Base-by-base conservation (phyloP, 2,888 invertebrate genomes). In the Mylabris sibirica region DNA sequence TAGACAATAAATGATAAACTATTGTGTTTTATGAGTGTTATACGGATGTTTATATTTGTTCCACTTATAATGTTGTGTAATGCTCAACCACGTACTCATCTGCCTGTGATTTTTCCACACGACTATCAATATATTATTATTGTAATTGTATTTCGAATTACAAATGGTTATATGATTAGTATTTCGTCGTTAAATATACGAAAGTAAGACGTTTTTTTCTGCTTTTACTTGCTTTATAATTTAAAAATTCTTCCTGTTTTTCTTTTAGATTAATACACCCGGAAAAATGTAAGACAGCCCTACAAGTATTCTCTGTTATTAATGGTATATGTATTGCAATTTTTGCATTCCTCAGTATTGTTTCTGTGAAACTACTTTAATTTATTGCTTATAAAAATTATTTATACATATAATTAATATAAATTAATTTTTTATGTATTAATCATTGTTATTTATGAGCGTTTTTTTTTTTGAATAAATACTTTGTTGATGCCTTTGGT, bases 41-140 rank as follows among this genome's bases (percentile, higher is more conserved):
- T 57, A 26, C 24, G 57, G 6, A 24, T 57, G 6, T 1, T 57
- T 2, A 1, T 57, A n/a, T 57, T 57, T 26, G 14, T 57, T 5
- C 57, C 57, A 6, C 24, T 57, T 14, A 26, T 22, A 26, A 57
- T 57, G 57, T 26, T 57, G 8, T 57, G 57, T 26, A 57, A 57
- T 57, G 57, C 57, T 3, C 26, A 26, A n/a, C 57, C 57, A 14
- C 57, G 57, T 57, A 14, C 12, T 5, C 6, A 57, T n/a, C 26
- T 57, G 12, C 57, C 57, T 26, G 57, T 57, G 57, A 57, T 57
- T 4, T 57, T 57, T 57, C 57, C 57, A 26, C 34, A 59, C 11
- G 57, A 57, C 14, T 57, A 57, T 26, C 57, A 57, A 57, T 57
- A 57, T 3, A 57, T 57, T 26, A 26, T 57, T 26, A 57, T 57